A percentile compares a stretch with the other conserved stretches of the same genome.
These are phyloP conservation scores for Anser cygnoides DNA, from an alignment of 2,113 vertebrate species.

Conservation along the genomic window DNA sequence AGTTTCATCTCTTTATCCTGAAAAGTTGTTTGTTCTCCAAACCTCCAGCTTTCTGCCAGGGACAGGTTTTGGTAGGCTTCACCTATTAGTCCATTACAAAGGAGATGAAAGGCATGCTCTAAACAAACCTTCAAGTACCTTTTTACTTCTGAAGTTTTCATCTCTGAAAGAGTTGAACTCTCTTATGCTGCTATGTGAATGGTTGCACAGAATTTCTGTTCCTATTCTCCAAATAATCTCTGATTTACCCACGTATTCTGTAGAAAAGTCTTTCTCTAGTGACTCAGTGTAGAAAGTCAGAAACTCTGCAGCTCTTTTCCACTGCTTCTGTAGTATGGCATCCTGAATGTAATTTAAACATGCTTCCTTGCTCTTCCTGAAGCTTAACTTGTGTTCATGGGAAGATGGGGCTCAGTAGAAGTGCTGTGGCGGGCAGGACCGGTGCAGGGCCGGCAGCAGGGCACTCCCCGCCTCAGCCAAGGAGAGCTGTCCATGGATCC, in stretches of 20 bases:
- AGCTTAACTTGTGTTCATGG: conserved; percentile 64
- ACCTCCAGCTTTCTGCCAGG: conserved; percentile 86
- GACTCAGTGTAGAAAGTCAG: conserved; percentile 81
- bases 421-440: no score
- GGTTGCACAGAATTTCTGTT: conserved; percentile 88
- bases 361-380: conserved; percentile 71
- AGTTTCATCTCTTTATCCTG: conserved; percentile 80
- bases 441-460: no score
- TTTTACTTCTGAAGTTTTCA: conserved; percentile 87
- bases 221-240: conserved; percentile 89
- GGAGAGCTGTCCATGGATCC: no score
- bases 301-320: conserved; percentile 85
- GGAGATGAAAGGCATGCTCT: conserved; percentile 87
- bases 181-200: conserved; percentile 79
- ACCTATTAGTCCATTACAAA: conserved; percentile 81
- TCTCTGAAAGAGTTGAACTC: conserved; percentile 86
- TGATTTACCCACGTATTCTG: background rate
- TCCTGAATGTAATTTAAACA: conserved; percentile 84
- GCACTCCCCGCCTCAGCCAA: no score
- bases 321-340: conserved; percentile 86
- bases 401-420: background rate
- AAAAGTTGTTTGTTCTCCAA: conserved; percentile 77
- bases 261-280: conserved; percentile 74
- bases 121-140: conserved; percentile 86
- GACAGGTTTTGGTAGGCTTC: conserved; percentile 83